Evolutionary conservation across 1,140 invertebrate genomes (phyloP).

Genomic region (Adelges cooleyi): DNA sequence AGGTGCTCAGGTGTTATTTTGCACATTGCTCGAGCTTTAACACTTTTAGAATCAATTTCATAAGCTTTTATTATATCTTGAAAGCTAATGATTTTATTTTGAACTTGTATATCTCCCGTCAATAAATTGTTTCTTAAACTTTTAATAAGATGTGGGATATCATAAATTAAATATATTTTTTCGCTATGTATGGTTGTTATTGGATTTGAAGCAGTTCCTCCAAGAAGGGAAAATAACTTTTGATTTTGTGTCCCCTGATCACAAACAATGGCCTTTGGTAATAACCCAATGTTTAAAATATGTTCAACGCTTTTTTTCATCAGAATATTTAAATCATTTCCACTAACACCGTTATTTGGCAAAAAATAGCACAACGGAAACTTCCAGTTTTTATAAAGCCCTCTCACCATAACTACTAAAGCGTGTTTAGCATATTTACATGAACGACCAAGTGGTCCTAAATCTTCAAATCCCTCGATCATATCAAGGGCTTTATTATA

Average conservation of each 20-base stretch:
- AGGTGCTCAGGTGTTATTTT: neutral
- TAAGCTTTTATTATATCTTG: neutral
- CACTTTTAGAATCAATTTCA: neutral
- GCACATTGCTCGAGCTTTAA: neutral
- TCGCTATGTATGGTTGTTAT: neutral
- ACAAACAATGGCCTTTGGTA: neutral
- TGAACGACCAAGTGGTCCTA: neutral
- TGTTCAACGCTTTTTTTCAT: neutral
- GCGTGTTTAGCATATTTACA: neutral
- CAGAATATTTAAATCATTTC: neutral
- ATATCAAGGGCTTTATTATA: neutral
- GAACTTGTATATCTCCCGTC: neutral
- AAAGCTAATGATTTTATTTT: neutral
- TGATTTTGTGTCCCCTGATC: neutral
- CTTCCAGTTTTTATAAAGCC: neutral
- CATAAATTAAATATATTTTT: neutral
- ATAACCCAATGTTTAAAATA: neutral
- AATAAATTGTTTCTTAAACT: neutral
- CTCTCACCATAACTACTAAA: neutral
- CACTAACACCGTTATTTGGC: neutral
- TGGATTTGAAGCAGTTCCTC: neutral
- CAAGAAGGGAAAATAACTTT: neutral
- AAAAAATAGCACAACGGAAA: slow-evolving; percentile 2
- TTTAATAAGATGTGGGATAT: neutral
- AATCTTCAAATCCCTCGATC: neutral